Evolutionary conservation across 1,140 invertebrate genomes (phyloP), one percentile per base, ranked within the genome.

Genomic region (Trichomalopsis sarcophagae): DNA sequence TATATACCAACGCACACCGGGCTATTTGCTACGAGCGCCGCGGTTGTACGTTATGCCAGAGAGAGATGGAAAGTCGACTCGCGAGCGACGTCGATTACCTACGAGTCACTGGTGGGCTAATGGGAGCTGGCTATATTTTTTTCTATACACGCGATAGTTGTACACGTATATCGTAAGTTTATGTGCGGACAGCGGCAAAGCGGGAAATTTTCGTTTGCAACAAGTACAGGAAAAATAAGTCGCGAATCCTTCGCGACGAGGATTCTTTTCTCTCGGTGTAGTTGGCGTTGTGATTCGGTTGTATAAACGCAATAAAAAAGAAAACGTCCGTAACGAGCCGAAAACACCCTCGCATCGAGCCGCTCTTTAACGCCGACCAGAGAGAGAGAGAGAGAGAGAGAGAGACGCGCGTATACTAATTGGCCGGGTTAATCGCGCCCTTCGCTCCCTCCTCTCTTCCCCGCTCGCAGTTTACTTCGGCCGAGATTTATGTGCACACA

Each of bases 401-500:
- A 27, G 30, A 74, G 33, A 0, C 33, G 33, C 55, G 74, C 62
- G 33, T n/a, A 88, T 89, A 87, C 89, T 89, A 89, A 89, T 89
- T 89, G 89, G 87, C 82, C 50, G 82, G 88, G 87, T 89, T 89
- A 89, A 82, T 84, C 86, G 82, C 77, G 74, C 30, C 40, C 55
- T 21, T 62, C 21, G 5, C 71, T 62, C 66, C 33, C 33, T 5
- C 33, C 33, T 5, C 33, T 36, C 33, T 36, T 81, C 86, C 86
- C 84, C 81, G 27, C 81, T 84, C 21, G 7, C 17, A 86, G 89
- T 89, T 88, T 89, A 62, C 55, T 62, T 47, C 21, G 21, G 85
- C 84, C 83, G 82, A 88, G 88, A 89, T 89, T 89, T 89, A 89
- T 89, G 87, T 75, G 82, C 44, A 81, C 84, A n/a, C 14, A 50